Conservation (phyloP, 2,797 vertebrate genomes). For the Australoheros facetus region DNA sequence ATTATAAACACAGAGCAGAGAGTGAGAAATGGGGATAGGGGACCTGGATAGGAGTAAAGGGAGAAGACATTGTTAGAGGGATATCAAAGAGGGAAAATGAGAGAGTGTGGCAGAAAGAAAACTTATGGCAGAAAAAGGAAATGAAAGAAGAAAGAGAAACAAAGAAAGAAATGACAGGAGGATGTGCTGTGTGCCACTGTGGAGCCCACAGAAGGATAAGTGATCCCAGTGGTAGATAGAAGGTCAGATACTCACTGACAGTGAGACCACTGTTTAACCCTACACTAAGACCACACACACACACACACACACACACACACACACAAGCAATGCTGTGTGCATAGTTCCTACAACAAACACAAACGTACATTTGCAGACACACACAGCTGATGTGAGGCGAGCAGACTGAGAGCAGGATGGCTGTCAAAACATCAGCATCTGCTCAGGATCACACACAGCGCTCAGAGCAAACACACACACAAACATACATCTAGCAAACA, state of each 20-base stretch:
- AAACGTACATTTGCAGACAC: constrained; percentile 14
- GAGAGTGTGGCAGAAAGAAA: constrained; percentile 23
- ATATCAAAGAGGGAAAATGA: constrained; percentile 34
- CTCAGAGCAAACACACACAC: constrained; percentile 56
- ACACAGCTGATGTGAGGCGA: constrained; percentile 56
- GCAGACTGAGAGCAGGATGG: constrained; percentile 60
- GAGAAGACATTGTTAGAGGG: constrained; percentile 33
- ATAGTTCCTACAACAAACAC: constrained; percentile 22
- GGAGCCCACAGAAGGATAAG: constrained; percentile 64
- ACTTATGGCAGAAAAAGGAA: constrained; percentile 29
- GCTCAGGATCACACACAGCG: constrained; percentile 62
- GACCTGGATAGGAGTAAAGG: constrained; percentile 14
- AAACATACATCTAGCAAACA: constrained; percentile 49
- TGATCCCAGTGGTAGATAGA: constrained; percentile 70
- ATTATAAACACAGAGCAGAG: constrained; percentile 29
- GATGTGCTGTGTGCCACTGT: constrained; percentile 43
- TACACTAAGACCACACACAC: constrained; percentile 39
- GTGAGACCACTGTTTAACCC: constrained; percentile 65
- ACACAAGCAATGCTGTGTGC: neutral
- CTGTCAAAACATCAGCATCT: constrained; percentile 79
- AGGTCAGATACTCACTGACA: constrained; percentile 71
- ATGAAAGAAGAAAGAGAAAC: constrained; percentile 4
- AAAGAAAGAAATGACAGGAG: constrained; percentile 23
- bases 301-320: constrained; percentile 5
- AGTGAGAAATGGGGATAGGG: constrained; percentile 10